Base-by-base conservation (phyloP, 2,888 invertebrate genomes). In the Melanargia galathea region DNA sequence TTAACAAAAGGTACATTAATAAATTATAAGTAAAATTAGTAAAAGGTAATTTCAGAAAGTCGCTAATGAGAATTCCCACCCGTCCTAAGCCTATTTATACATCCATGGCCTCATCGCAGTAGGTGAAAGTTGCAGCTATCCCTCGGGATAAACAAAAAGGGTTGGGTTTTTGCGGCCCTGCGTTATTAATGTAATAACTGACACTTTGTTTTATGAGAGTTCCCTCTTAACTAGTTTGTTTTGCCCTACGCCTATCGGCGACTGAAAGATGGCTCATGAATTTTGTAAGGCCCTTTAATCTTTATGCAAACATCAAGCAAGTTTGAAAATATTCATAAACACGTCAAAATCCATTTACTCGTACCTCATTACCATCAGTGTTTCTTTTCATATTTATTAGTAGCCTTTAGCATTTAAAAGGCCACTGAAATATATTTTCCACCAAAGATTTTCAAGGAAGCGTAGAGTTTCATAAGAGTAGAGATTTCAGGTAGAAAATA, bases 161-260 rank as follows among this genome's bases (percentile, higher is more conserved):
- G 83, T 79, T 79, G 79, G 80, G 81, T 79, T 83, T 83, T 82
- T 79, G 80, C 75, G 75, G 67, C 75, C 84, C 82, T 81, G 78
- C 82, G 82, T 89, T 89, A 90, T 90, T 88, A 90, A 90, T 89
- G 85, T 87, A 86, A 89, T 90, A 90, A 86, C 88, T 81, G 87
- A 87, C 90, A 87, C 87, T 88, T 90, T 88, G 86, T 87, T 90
- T 87, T 87, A 90, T 85, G 86, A 77, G 82, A 85, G 82, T 86
- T 84, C 75, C 76, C 79, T 85, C 86, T 87, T 84, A 78, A 72
- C 81, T 84, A 85, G 81, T 82, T 81, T 65, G 67, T 69, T 65
- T 56, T 54, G 48, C 46, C 24, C 56, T 54, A 63, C 49, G 60
- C 65, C 22, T 58, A 63, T 62, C 57, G 55, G 63, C 33, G 13